Percentiles rank a stretch among this genome's conserved stretches.
phyloP scores from a whole-genome alignment of 1,140 invertebrate species.

The Ceratosolen fusciceps region DNA sequence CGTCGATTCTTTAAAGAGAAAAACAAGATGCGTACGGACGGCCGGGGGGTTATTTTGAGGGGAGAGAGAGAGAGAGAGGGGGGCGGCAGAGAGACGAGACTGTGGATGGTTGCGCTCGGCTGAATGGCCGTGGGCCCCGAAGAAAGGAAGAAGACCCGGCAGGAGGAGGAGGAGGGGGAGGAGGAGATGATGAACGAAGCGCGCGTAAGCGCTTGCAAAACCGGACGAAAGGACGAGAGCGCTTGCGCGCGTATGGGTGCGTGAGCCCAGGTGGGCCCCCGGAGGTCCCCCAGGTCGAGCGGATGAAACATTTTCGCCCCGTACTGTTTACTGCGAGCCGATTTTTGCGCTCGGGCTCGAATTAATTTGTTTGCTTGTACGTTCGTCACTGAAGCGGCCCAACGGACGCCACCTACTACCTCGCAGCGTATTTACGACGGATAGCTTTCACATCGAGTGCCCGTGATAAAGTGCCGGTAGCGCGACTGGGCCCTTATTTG shows the following conservation, averaged over 20 bases:
- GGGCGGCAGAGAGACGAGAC: neutral
- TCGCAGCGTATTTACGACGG: neutral
- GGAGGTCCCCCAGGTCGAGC: neutral
- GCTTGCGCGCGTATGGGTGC: neutral
- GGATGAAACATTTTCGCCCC: neutral
- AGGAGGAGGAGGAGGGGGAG: too few relatives aligned
- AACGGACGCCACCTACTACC: too few relatives aligned
- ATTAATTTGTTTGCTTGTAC: conserved; percentile 10
- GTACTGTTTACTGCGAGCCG: neutral
- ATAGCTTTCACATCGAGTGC: neutral
- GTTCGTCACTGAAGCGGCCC: neutral
- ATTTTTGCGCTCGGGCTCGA: neutral
- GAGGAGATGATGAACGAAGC: conserved; percentile 1
- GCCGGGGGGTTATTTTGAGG: neutral
- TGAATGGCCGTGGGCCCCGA: neutral
- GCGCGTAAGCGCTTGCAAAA: neutral
- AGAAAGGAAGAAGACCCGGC: neutral
- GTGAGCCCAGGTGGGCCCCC: neutral
- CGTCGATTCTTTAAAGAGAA: conserved; percentile 14
- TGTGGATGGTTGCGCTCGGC: neutral
- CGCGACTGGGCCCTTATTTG: neutral
- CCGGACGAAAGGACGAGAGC: neutral
- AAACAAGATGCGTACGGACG: neutral
- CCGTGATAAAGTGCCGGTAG: neutral
- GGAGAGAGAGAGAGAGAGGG: neutral